phyloP scores from a whole-genome alignment of 2,113 vertebrate genomes.

The Nibea albiflora region DNA sequence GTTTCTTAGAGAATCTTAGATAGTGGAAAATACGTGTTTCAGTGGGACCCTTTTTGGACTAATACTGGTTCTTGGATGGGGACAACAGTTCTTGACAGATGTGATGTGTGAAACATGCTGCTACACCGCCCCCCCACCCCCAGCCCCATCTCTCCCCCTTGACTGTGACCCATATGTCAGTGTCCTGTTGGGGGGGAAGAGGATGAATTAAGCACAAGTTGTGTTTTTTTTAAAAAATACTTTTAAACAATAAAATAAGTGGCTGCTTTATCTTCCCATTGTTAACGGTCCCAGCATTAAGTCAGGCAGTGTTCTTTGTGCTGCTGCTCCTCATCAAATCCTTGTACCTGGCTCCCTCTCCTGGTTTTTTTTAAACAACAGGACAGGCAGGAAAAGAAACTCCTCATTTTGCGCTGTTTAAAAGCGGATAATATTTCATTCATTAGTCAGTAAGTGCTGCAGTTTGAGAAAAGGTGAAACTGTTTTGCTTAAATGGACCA shows the following conservation, averaged over 20 bases:
- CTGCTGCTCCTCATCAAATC: conserved; percentile 49
- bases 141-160: neutral
- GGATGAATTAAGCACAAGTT: accelerated
- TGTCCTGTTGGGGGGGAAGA: neutral
- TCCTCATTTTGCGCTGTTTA: neutral
- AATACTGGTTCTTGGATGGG: conserved; percentile 25
- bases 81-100: conserved; percentile 63
- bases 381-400: neutral
- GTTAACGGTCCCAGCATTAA: conserved; percentile 21
- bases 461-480: neutral
- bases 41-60: conserved; percentile 20
- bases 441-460: neutral
- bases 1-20: neutral
- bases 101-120: conserved; percentile 54
- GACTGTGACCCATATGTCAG: conserved; percentile 7
- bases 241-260: neutral
- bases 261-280: neutral
- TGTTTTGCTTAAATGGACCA: neutral
- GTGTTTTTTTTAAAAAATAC: neutral
- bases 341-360: conserved; percentile 83
- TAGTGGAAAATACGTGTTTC: conserved; percentile 16
- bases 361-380: conserved; percentile 68
- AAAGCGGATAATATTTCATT: neutral
- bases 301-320: conserved; percentile 27
- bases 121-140: neutral